These are phyloP conservation scores for Pseudachorutes palmiensis DNA, from an alignment of 1,140 invertebrate genomes.

Conservation along the genomic window DNA sequence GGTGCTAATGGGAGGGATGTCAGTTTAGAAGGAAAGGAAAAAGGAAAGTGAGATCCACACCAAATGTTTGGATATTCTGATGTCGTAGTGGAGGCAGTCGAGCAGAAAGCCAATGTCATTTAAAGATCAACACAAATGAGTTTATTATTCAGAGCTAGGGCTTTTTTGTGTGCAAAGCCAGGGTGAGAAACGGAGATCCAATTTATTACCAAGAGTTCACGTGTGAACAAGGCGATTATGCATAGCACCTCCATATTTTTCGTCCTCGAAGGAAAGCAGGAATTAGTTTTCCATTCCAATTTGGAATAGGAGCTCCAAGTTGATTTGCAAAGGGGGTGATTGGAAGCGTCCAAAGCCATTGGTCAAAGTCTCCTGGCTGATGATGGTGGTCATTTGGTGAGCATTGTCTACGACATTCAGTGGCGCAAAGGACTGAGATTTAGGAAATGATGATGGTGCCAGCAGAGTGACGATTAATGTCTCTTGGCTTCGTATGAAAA, in stretches of 20 bases:
- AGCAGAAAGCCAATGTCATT: neutral
- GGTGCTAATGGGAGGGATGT: slow-evolving; percentile 5
- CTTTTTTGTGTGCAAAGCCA: no score
- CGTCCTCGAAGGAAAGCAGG: no score
- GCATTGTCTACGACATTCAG: neutral
- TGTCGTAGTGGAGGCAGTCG: neutral
- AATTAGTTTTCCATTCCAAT: no score
- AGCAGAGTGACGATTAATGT: slow-evolving; percentile 11
- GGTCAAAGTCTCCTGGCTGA: no score
- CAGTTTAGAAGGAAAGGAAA: neutral
- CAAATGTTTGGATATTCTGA: slow-evolving; percentile 1
- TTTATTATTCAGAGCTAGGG: neutral
- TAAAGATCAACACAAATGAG: neutral
- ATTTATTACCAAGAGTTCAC: no score
- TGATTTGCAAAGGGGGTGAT: no score
- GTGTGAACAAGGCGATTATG: no score
- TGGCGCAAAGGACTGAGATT: neutral
- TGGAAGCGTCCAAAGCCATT: no score
- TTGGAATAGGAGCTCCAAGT: no score
- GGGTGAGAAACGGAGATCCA: neutral
- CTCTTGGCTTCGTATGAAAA: slow-evolving; percentile 12
- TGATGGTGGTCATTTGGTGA: neutral
- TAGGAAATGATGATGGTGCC: slow-evolving; percentile 5
- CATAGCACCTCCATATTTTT: no score
- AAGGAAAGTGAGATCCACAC: neutral